Evolutionary conservation across 2,797 vertebrate genomes (phyloP), one percentile per base, ranked within the genome.

Genomic region (Gastrophryne carolinensis): DNA sequence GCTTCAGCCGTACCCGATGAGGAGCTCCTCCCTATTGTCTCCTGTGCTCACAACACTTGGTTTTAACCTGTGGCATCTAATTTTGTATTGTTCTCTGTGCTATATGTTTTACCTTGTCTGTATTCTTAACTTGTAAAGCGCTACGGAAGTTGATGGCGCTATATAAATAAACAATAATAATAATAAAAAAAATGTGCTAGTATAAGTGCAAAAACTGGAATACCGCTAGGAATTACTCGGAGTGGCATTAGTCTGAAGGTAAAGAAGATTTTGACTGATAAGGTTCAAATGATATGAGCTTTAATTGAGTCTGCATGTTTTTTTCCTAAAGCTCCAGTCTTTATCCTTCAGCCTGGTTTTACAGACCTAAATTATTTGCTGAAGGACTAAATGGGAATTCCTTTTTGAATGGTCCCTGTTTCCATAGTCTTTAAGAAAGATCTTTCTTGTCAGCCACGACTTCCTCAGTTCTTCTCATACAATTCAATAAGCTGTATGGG

Each of bases 401-500:
- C 34, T 39, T 57, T 37, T 67, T 52, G 30, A 52, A 24, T 68
- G 44, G 19, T 29, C 53, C 39, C 9, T 21, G 47, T 53, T 75
- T 49, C 63, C 37, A 66, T 75, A 58, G 27, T 57, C 53, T 60
- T 68, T 53, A 30, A 37, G 57, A 60, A 68, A 61, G 15, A 67
- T 49, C 30, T 50, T 41, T 44, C 52, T 56, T 56, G 52, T 52
- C 44, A 60, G 64, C 35, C 15, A 63, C 24, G 27, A 19, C 57
- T 41, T 68, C 35, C 26, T 64, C 34, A 39, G 11, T 39, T 60
- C 24, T n/a, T 27, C 9, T 61, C 7, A 32, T 30, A n/a, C 56
- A 68, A 60, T 75, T 68, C 32, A 32, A 4, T 68, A 24, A 68
- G 56, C 54, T 75, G 57, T 62, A 61, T 75, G 44, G 50, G 24